These are phyloP conservation scores for Hiodon alosoides DNA, from an alignment of 2,113 vertebrate genomes.

Conservation along the genomic window DNA sequence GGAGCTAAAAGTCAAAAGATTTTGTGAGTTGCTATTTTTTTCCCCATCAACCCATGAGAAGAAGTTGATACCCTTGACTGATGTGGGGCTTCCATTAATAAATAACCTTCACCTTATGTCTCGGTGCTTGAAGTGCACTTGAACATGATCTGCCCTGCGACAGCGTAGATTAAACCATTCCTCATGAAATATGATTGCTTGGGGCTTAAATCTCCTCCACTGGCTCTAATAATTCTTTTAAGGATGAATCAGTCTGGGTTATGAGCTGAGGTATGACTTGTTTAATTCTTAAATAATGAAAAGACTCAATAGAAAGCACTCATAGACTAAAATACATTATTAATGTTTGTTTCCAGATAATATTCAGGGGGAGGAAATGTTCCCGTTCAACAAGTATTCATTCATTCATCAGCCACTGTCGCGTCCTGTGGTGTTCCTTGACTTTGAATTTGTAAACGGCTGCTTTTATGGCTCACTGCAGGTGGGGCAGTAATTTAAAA, in stretches of 20 bases:
- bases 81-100: background rate
- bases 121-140: slow-evolving; percentile 1
- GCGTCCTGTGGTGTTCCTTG: background rate
- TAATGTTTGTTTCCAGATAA: background rate
- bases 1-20: background rate
- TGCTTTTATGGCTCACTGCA: slow-evolving; percentile 5
- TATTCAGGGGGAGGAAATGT: background rate
- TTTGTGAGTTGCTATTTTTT: background rate
- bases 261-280: background rate
- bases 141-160: slow-evolving; percentile 1
- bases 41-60: background rate
- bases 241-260: background rate
- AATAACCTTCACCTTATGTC: slow-evolving; percentile 19
- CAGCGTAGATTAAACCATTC: slow-evolving; percentile 1
- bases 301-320: slow-evolving; percentile 3
- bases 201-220: slow-evolving; percentile 20
- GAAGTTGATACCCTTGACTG: slow-evolving; percentile 8
- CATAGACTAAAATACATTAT: slow-evolving; percentile 1
- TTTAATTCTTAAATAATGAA: slow-evolving; percentile 17
- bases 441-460: background rate
- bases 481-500: slow-evolving; percentile 11
- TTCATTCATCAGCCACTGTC: background rate
- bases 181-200: slow-evolving; percentile 4
- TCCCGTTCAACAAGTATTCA: slow-evolving; percentile 4
- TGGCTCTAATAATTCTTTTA: slow-evolving; percentile 20